These are phyloP conservation scores for Strigops habroptila DNA, from an alignment of 2,113 vertebrate genomes.

Conservation along the genomic window DNA sequence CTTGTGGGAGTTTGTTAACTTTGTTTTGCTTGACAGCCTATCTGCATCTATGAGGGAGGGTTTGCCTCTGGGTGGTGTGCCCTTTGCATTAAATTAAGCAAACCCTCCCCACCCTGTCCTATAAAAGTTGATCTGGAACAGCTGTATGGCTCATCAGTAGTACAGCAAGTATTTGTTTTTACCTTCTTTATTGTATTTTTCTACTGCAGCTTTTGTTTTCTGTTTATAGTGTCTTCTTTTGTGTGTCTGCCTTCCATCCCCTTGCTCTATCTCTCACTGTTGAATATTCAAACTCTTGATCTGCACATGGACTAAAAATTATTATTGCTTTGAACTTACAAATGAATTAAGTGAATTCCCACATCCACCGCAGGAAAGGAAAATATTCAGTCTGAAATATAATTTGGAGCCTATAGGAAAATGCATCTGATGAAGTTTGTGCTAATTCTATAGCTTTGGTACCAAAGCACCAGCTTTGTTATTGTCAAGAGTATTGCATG, in stretches of 20 bases:
- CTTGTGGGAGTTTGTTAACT: neutral
- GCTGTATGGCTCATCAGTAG: neutral
- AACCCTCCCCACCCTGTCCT: neutral
- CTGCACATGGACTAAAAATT: neutral
- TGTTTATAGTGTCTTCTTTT: neutral
- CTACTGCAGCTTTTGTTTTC: neutral
- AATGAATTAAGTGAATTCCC: slow-evolving; percentile 44
- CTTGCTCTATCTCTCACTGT: rapidly evolving
- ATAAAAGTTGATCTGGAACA: neutral
- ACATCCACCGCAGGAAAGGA: neutral
- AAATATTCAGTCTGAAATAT: slow-evolving; percentile 46
- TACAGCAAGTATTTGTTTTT: neutral
- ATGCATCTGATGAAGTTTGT: slow-evolving; percentile 34
- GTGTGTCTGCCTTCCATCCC: neutral
- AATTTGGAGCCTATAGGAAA: slow-evolving; percentile 47
- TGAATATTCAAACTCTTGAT: slow-evolving; percentile 46
- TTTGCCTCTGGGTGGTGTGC: slow-evolving; percentile 13
- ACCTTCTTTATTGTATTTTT: neutral
- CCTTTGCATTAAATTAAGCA: neutral
- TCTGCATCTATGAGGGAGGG: neutral
- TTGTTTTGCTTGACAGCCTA: neutral
- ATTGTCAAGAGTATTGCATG: neutral
- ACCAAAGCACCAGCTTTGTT: neutral
- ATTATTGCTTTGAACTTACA: slow-evolving; percentile 53
- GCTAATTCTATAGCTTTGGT: slow-evolving; percentile 22